Base-by-base conservation (phyloP, 2,888 invertebrate genomes). In the Prosopocoilus inquinatus region DNA sequence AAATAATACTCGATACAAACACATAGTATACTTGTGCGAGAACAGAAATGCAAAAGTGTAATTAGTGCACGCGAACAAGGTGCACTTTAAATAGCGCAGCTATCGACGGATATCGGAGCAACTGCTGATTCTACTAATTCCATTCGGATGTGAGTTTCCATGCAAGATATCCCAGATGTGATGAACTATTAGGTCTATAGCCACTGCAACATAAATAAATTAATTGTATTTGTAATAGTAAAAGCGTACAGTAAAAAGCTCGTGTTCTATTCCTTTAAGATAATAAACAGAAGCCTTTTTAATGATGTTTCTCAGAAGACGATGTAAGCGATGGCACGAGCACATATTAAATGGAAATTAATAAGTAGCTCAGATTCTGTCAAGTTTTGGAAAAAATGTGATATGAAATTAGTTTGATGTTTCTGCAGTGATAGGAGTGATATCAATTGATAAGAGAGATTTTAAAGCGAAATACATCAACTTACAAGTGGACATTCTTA, bases 131-230 rank as follows among this genome's bases (percentile, higher is more conserved):
- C 51, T 58, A 51, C 55, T 33, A 69, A 77, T 76, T 8, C 70
- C 70, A 32, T 81, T 80, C 57, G 67, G 69, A 65, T 78, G 78
- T 46, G 74, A 68, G 51, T 74, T 64, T 58, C 76, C 77, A 63
- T 84, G 89, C 81, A 97, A 88, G 74, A 96, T 89, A 82, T 97
- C 97, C 87, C 95, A 90, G 81, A 98, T 96, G 86, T 98, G 97
- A 80, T 96, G 96, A 72, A 97, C 97, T 82, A 99, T 97, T 80
- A 99, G 87, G 83, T 96, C 95, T 82, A 98, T 97, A 81, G 98
- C 98, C 86, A 98, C 98, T 96, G 91, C 83, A 93, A 90, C 84
- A 86, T 80, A 79, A 79, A 76, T 76, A 76, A 75, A 64, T 63
- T 79, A 79, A 58, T 16, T 45, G 50, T 55, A 50, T 33, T 45